Conservation (phyloP, 2,113 vertebrate species). For the Elephas maximus region DNA sequence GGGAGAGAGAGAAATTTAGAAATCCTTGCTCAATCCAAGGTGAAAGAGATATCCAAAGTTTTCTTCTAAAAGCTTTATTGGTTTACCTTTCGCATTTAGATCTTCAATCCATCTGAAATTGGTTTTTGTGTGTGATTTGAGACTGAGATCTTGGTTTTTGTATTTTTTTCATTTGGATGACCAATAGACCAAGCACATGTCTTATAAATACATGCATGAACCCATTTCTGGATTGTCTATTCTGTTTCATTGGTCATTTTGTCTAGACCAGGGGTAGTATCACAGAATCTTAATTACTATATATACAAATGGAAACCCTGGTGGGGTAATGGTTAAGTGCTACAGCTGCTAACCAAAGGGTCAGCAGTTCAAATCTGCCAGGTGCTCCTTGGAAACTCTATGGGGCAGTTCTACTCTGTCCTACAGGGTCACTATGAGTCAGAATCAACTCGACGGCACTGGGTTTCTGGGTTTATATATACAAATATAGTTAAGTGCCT, state of each 20-base stretch:
- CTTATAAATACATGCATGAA: background rate
- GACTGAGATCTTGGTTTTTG: background rate
- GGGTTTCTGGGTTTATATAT: too few species aligned
- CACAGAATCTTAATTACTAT: background rate
- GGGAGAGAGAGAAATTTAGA: background rate
- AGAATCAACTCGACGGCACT: too few species aligned
- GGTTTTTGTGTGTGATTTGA: background rate
- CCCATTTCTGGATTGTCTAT: background rate
- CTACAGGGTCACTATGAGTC: too few species aligned
- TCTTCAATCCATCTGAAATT: background rate
- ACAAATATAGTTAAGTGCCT: too few species aligned
- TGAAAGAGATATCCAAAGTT: background rate
- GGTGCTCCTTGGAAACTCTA: too few species aligned
- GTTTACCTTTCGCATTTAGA: background rate
- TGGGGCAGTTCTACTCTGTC: too few species aligned
- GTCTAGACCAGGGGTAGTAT: background rate
- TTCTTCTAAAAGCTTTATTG: constrained; percentile 18
- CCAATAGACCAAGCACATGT: background rate
- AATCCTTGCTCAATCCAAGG: background rate
- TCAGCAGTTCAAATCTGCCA: too few species aligned
- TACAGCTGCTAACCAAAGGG: too few species aligned
- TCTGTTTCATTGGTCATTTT: background rate
- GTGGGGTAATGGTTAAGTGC: too few species aligned
- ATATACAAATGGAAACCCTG: background rate
- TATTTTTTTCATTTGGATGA: background rate